Conservation (phyloP, 2,888 invertebrate genomes). For the Sphaerophoria taeniata region DNA sequence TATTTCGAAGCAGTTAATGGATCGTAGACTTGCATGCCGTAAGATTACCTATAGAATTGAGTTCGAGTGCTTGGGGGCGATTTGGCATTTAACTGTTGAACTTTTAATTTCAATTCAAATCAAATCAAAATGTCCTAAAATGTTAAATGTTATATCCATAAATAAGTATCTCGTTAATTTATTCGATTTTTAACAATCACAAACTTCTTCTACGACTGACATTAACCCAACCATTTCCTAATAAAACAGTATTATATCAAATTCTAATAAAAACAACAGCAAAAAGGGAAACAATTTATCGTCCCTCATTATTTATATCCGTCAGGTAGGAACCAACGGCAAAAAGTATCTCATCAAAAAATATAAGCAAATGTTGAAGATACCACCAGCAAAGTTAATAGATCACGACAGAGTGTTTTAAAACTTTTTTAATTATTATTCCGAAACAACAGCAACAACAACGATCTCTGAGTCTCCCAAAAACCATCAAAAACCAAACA, state of each 20-base stretch:
- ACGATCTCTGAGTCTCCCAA: constrained; percentile 34
- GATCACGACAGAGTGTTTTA: constrained; percentile 59
- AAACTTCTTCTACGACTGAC: constrained; percentile 52
- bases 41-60: too few relatives aligned
- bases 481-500: constrained; percentile 26
- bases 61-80: too few relatives aligned
- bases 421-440: constrained; percentile 62
- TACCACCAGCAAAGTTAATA: constrained; percentile 67
- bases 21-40: too few relatives aligned
- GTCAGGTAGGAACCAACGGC: constrained; percentile 2
- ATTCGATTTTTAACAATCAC: constrained; percentile 38
- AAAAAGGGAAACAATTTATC: constrained; percentile 53
- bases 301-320: constrained; percentile 60
- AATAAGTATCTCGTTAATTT: constrained; percentile 21
- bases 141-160: constrained; percentile 24
- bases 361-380: constrained; percentile 28
- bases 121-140: constrained; percentile 11
- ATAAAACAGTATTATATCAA: constrained; percentile 55
- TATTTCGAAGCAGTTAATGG: too few relatives aligned
- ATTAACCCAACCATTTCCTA: constrained; percentile 40
- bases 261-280: constrained; percentile 44
- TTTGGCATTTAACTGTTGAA: too few relatives aligned
- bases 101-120: too few relatives aligned
- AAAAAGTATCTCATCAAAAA: constrained; percentile 8
- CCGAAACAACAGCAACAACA: constrained; percentile 20